Base-by-base conservation (phyloP, 2,113 vertebrate species). In the Pipra filicauda region DNA sequence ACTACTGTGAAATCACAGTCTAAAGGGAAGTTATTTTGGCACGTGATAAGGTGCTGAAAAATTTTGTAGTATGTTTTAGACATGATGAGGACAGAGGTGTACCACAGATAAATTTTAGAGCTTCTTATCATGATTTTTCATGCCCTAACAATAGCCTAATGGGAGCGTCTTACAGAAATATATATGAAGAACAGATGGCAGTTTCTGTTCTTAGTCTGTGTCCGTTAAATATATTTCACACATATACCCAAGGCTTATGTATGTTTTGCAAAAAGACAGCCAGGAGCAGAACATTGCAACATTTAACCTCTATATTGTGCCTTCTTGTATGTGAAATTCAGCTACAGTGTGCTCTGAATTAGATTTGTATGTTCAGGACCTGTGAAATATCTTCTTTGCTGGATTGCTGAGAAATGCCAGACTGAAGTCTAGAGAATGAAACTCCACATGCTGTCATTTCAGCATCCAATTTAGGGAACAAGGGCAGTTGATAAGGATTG, bases 141-240 rank as follows among this genome's bases (percentile, higher is more conserved):
- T 84, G 74, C 35, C 22, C 59, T 87, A 84, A 80, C 26, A 62
- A 30, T 49, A 89, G 43, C 39, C 27, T 89, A 74, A 87, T 77
- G 51, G 59, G 87, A 94, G 11, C 16, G 4, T 74, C 77, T 86
- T 67, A 62, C 58, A 87, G 65, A 80, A 87, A 75, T 64, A 70
- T 70, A 49, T 51, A 15, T 0, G 0, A 76, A 52, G 48, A 95
- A 66, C 57, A 93, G 84, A 93, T 66, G 81, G 84, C 65, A 77
- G 46, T 72, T 93, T 93, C 87, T 62, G 62, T 81, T 91, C 77
- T 91, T 77, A 66, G n/a, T 54, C 46, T 55, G 21, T 83, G 86
- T 92, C 86, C 83, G 71, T 80, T 81, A 81, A 74, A 78, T 67
- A 86, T 65, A 79, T 87, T 94, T 93, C 73, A 67, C 33, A 67